Base-by-base conservation (phyloP, 2,113 vertebrate species). In the Lutjanus erythropterus region DNA sequence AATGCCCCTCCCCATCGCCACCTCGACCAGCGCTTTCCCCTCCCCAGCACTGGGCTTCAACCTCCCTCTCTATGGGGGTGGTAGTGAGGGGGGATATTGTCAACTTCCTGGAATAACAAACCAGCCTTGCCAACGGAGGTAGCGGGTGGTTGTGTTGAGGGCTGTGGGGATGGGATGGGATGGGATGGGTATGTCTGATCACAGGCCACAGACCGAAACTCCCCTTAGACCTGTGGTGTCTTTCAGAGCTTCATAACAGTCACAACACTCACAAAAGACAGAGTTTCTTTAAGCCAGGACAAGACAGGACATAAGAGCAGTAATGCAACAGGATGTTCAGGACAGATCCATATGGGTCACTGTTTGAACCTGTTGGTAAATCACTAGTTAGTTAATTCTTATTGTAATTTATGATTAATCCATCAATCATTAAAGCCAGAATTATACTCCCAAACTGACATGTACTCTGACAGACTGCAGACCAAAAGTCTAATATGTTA, bases 101-200 rank as follows among this genome's bases (percentile, higher is more conserved):
- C 73, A 76, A 84, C 89, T 93, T 93, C 91, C 90, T 88, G 88
- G 88, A 91, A 93, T 90, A 92, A 88, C 80, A 88, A 80, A 86
- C 52, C 33, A 49, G 71, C 78, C 65, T 80, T 85, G 91, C 92
- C 92, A 92, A 52, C 80, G 61, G 89, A 80, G 85, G 50, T 71
- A 78, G 75, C 33, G 44, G 39, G 25, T 12, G 25, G 44, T 65
- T 66, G 66, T 47, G 73, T 31, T 77, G 64, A 74, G 60, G 58
- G 73, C 21, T 49, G 59, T 42, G 39, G 25, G 58, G 75, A 19
- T 6, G 72, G 68, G 50, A 50, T 35, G 46, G 4, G 55, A 59
- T 41, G 70, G 23, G 27, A 53, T 56, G 78, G 71, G 44, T 12
- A 67, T 77, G 86, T 86, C 70, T 88, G 88, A 91, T 87, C 88